Base-by-base conservation (phyloP, 37 sponge, comb jelly and placozoan species). In the Eunapius fragilis region DNA sequence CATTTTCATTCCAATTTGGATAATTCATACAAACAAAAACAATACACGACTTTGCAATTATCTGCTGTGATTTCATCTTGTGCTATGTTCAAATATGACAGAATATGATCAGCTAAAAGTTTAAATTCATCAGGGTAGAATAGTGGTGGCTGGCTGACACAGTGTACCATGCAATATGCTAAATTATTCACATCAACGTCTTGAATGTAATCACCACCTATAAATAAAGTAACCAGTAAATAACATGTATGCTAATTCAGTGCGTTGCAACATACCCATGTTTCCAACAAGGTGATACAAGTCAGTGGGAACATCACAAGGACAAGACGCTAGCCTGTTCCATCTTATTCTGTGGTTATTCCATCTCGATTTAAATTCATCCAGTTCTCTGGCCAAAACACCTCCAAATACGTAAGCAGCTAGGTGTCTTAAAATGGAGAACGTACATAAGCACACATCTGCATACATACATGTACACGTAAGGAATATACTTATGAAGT, bases 311-410 rank as follows among this genome's bases (percentile, higher is more conserved):
- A 79, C 68, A 2, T 81, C 90, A 36, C 37, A 23, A 13, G 85
- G 76, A 11, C 41, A 71, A 0, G 24, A 9, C 19, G 74, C 25
- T 35, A 32, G 25, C 7, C 58, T 25, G 76, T 89, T 89, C 34
- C 34, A 23, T 24, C 85, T 13, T 26, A 89, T 84, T 22, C 36
- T 24, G 69, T 89, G 85, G 25, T 69, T 27, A 30, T 89, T 89
- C 90, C 90, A 89, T 17, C 80, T 25, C 23, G 6, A 13, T 13
- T 67, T 74, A 73, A 84, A 89, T 31, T 79, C 81, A 13, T 89
- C 22, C 28, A 89, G 33, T 3, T 88, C 88, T 35, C 49, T 75
- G 33, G 50, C 24, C 24, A 88, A 69, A 32, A 27, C 31, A 32
- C 71, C n/a, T 23, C 32, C 48, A 35, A 78, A 70, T 31, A 25